Percentiles rank a stretch among this genome's conserved stretches.
Conservation (phyloP, 2,888 invertebrate species). For the Calameuta idolon region DNA sequence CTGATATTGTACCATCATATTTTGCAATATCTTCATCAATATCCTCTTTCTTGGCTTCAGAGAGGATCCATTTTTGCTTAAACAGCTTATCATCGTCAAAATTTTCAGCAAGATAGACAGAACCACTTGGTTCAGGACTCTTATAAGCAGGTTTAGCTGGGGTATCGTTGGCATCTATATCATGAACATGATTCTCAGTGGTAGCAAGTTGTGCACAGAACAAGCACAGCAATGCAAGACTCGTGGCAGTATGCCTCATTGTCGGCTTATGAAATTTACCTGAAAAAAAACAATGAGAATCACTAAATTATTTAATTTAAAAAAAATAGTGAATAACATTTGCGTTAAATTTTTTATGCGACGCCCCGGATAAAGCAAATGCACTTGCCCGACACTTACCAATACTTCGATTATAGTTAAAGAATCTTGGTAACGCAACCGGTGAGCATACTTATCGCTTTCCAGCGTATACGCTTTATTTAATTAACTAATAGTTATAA, state of each 20-base stretch:
- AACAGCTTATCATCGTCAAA: slow-evolving; percentile 84
- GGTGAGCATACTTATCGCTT: neutral
- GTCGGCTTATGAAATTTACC: slow-evolving; percentile 52
- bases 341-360: neutral
- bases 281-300: slow-evolving; percentile 23
- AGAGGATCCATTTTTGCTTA: slow-evolving; percentile 85
- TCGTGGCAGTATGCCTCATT: slow-evolving; percentile 20
- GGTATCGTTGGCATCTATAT: slow-evolving; percentile 33
- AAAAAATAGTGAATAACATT: neutral
- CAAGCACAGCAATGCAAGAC: slow-evolving; percentile 32
- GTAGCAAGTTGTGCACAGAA: slow-evolving; percentile 18
- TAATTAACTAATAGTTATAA: slow-evolving; percentile 52
- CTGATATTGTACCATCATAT: slow-evolving; percentile 81
- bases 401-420: slow-evolving; percentile 5
- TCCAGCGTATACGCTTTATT: slow-evolving; percentile 28
- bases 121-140: slow-evolving; percentile 76
- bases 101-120: slow-evolving; percentile 83
- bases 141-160: slow-evolving; percentile 68
- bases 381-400: slow-evolving; percentile 6
- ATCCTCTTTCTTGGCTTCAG: slow-evolving; percentile 91
- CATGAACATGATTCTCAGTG: slow-evolving; percentile 39
- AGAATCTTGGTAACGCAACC: neutral
- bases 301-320: neutral
- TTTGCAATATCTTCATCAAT: slow-evolving; percentile 91
- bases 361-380: neutral